These are phyloP conservation scores for Chironomus riparius DNA, from an alignment of 2,888 invertebrate species.

Conservation along the genomic window DNA sequence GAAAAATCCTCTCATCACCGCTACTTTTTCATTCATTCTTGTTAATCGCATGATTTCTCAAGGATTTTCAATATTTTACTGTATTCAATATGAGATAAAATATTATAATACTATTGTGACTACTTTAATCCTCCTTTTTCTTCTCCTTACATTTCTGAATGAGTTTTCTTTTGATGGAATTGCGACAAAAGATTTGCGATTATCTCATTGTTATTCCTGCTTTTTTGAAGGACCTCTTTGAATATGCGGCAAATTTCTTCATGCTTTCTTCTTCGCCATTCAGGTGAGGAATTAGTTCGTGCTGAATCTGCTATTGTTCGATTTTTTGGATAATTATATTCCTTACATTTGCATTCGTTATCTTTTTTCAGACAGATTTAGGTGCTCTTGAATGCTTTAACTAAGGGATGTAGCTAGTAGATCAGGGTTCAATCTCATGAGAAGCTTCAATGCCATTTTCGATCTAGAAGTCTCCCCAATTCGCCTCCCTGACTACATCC, in stretches of 20 bases:
- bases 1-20: neutral
- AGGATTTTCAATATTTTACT: neutral
- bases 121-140: neutral
- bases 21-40: neutral
- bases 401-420: no score
- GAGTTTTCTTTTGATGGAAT: neutral
- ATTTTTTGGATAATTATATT: no score
- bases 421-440: no score
- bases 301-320: no score
- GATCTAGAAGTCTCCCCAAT: no score
- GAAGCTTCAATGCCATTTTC: no score
- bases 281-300: no score
- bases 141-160: neutral
- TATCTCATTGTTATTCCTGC: no score
- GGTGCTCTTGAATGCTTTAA: no score
- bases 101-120: conserved; percentile 18
- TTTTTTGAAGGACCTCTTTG: neutral
- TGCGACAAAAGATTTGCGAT: neutral
- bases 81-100: conserved; percentile 3
- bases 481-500: no score
- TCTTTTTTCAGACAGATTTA: no score
- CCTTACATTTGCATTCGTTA: no score
- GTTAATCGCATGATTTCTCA: neutral
- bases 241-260: neutral
- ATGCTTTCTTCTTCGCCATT: neutral